Conservation (phyloP, 2,113 vertebrate genomes). For the Pituophis catenifer region DNA sequence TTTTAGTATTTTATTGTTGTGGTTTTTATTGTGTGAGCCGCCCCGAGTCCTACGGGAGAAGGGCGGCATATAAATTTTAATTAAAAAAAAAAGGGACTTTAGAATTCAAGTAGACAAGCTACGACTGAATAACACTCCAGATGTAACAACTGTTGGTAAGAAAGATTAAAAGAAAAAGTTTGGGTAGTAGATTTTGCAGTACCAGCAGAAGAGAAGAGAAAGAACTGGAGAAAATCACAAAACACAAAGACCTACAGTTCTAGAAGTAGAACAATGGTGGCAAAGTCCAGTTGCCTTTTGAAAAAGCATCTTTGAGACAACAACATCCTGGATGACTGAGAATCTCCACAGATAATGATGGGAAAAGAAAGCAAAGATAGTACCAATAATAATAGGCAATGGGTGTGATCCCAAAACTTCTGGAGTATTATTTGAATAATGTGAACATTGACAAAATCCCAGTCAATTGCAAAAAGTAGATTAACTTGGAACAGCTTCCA, state of each 20-base stretch:
- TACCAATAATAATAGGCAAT: background rate
- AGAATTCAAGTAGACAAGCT: background rate
- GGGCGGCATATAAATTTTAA: no score
- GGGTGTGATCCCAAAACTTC: background rate
- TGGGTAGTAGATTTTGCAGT: background rate
- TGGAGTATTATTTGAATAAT: background rate
- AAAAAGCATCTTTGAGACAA: background rate
- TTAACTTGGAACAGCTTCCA: background rate
- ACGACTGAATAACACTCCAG: background rate
- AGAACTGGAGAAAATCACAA: background rate
- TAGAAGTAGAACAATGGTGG: background rate
- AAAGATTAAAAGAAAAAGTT: background rate
- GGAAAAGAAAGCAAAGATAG: background rate
- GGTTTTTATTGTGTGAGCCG: no score
- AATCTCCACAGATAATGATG: background rate
- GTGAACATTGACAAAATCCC: background rate
- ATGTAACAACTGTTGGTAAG: background rate
- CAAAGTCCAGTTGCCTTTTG: background rate
- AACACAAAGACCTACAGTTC: background rate
- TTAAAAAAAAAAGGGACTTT: background rate
- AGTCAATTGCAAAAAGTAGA: background rate
- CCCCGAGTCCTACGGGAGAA: no score
- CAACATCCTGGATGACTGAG: background rate
- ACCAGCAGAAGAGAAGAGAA: background rate
- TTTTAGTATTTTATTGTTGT: no score